phyloP scores from a whole-genome alignment of 2,888 invertebrate species.

The Trachelus troglodyta region DNA sequence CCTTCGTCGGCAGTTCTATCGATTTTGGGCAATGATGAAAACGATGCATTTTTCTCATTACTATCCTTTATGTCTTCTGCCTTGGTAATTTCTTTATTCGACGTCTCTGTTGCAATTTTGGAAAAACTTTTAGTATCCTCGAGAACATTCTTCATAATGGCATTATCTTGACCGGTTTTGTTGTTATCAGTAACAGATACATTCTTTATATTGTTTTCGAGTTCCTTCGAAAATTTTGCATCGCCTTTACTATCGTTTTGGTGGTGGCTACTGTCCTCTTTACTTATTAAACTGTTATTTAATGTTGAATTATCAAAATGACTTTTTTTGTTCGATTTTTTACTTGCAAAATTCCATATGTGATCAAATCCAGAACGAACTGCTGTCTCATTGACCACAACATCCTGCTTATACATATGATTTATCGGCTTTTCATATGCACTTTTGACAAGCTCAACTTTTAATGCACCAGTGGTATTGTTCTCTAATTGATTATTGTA shows the following conservation, averaged over 20 bases:
- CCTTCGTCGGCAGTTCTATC: neutral
- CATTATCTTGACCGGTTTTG: neutral
- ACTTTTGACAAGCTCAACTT: neutral
- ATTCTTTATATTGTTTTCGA: neutral
- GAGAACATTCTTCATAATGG: neutral
- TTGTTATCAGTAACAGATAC: neutral
- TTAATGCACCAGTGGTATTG: neutral
- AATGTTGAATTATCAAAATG: slow-evolving; percentile 18
- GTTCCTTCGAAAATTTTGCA: neutral
- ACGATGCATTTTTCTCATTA: neutral
- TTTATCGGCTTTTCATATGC: neutral
- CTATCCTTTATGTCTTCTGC: neutral
- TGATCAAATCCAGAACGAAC: neutral
- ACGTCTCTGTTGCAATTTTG: neutral
- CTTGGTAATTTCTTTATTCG: neutral
- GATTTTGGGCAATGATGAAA: neutral
- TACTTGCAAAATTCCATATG: neutral
- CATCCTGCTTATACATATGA: neutral
- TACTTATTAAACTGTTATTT: slow-evolving; percentile 19
- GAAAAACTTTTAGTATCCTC: neutral
- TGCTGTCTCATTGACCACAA: neutral
- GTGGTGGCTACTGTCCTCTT: neutral
- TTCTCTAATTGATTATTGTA: neutral
- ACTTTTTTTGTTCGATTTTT: neutral
- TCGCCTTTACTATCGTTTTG: neutral